Percentiles rank a stretch among this genome's conserved stretches.
These are phyloP conservation scores for Ephialtes manifestator DNA, from an alignment of 2,888 invertebrate genomes.

Conservation along the genomic window DNA sequence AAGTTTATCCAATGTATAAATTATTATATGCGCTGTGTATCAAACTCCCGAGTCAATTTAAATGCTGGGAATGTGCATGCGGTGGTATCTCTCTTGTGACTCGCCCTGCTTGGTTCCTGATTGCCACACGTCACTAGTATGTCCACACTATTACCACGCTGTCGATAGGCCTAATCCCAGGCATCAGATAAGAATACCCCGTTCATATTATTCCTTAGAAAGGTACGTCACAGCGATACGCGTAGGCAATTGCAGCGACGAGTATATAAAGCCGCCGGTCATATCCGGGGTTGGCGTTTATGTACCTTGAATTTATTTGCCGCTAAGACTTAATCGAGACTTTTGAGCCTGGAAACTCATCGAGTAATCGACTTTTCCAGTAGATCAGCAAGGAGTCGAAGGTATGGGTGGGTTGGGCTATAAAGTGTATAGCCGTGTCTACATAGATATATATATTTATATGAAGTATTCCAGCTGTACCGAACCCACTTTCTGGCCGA, in stretches of 20 bases:
- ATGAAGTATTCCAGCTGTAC: too few species aligned
- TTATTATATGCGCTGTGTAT: not conserved
- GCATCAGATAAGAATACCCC: constrained; percentile 55
- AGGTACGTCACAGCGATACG: constrained; percentile 62
- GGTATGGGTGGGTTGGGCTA: not conserved
- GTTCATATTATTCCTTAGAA: constrained; percentile 49
- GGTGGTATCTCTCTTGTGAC: not conserved
- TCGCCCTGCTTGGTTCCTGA: constrained; percentile 13
- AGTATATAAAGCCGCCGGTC: constrained; percentile 55
- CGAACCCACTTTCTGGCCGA: too few species aligned
- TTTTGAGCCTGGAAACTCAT: constrained; percentile 59
- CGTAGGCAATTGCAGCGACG: constrained; percentile 58
- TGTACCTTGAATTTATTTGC: constrained; percentile 9
- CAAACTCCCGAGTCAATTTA: not conserved
- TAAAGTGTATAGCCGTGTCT: too few species aligned
- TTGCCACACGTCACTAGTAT: constrained; percentile 16
- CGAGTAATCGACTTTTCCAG: constrained; percentile 62
- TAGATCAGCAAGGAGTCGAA: constrained; percentile 36
- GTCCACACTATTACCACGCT: not conserved
- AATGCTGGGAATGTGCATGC: not conserved
- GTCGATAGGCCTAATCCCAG: constrained; percentile 49
- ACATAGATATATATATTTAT: too few species aligned
- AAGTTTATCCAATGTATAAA: not conserved
- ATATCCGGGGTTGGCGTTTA: constrained; percentile 57
- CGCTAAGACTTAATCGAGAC: not conserved